Conservation (phyloP, 1,140 invertebrate species). For the Anadara kagoshimensis region DNA sequence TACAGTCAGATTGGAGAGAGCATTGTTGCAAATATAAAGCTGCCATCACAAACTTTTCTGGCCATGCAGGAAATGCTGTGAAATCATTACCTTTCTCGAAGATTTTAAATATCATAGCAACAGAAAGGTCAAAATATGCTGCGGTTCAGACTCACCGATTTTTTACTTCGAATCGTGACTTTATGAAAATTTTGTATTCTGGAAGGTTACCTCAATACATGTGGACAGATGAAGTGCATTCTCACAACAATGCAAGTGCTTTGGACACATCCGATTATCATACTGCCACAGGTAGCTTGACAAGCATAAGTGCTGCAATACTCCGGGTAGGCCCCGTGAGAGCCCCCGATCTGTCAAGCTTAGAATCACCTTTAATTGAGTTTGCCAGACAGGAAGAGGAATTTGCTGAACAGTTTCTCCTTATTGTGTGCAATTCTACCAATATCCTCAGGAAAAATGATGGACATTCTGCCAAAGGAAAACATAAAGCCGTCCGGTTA, state of each 20-base stretch:
- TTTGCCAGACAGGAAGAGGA: slow-evolving; percentile 66
- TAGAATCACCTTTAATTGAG: slow-evolving; percentile 63
- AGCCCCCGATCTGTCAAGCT: slow-evolving; percentile 63
- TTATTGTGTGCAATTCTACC: slow-evolving; percentile 70
- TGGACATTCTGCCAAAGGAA: slow-evolving; percentile 37
- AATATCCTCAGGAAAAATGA: slow-evolving; percentile 66
- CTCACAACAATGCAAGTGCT: slow-evolving; percentile 32
- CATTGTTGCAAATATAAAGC: slow-evolving; percentile 30
- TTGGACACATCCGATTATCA: slow-evolving; percentile 67
- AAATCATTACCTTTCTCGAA: slow-evolving; percentile 65
- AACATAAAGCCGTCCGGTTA: slow-evolving; percentile 35
- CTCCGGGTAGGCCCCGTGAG: slow-evolving; percentile 59
- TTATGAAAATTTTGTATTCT: slow-evolving; percentile 58
- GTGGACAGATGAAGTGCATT: slow-evolving; percentile 60
- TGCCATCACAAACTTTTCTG: slow-evolving; percentile 46
- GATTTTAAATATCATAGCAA: slow-evolving; percentile 66
- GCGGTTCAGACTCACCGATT: slow-evolving; percentile 66
- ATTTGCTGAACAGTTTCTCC: slow-evolving; percentile 71
- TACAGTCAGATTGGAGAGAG: slow-evolving; percentile 17
- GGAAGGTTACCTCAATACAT: slow-evolving; percentile 58
- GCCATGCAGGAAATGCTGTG: slow-evolving; percentile 52
- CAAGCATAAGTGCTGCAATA: slow-evolving; percentile 59
- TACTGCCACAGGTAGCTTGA: slow-evolving; percentile 61
- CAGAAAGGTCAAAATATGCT: slow-evolving; percentile 68
- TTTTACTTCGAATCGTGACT: slow-evolving; percentile 66